A percentile compares a stretch with the other conserved stretches of the same genome.
These are phyloP conservation scores for Callimorpha dominula DNA, from an alignment of 2,888 invertebrate genomes.

Conservation along the genomic window DNA sequence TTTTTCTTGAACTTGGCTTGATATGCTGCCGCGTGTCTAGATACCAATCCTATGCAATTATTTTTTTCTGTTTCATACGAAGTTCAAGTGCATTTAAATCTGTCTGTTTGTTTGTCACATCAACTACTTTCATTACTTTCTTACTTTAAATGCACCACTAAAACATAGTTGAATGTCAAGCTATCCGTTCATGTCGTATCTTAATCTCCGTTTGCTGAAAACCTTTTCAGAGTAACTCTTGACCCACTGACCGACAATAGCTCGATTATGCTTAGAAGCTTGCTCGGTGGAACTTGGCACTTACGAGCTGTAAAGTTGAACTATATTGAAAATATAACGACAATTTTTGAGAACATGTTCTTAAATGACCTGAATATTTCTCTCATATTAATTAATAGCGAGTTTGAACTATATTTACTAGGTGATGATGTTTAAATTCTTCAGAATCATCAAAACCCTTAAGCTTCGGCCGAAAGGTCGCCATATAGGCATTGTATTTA, in stretches of 20 bases:
- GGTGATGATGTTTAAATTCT: too few relatives aligned
- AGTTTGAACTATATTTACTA: too few relatives aligned
- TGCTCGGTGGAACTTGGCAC: not conserved
- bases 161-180: not conserved
- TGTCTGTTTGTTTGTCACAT: not conserved
- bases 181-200: conserved; percentile 19
- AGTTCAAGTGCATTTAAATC: not conserved
- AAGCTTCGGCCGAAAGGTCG: too few relatives aligned
- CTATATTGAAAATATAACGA: not conserved
- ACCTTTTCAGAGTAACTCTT: conserved; percentile 11
- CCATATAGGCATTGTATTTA: too few relatives aligned
- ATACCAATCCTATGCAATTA: too few relatives aligned
- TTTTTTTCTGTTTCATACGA: too few relatives aligned
- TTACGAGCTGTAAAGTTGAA: not conserved
- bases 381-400: too few relatives aligned
- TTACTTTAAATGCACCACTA: not conserved
- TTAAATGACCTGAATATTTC: too few relatives aligned
- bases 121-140: not conserved
- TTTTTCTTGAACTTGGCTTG: too few relatives aligned
- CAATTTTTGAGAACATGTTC: too few relatives aligned
- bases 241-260: conserved; percentile 18
- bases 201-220: conserved; percentile 16
- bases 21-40: too few relatives aligned
- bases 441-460: too few relatives aligned
- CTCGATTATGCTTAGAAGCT: conserved; percentile 2